phyloP scores from a whole-genome alignment of 2,113 vertebrate genomes.

The Oryzias melastigma region DNA sequence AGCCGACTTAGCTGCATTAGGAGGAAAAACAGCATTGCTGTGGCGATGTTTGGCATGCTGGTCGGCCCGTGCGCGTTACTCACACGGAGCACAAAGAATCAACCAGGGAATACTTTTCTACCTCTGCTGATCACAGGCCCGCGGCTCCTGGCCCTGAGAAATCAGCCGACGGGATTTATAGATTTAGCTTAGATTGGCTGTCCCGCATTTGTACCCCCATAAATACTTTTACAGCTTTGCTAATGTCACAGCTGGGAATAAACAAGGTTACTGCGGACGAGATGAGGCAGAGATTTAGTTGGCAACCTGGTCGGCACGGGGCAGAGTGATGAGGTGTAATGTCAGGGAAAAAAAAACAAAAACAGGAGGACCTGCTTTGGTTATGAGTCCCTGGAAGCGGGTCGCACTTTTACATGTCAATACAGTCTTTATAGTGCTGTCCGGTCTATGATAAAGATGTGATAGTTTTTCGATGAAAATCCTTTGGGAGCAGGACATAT shows the following conservation, averaged over 20 bases:
- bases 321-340: constrained; percentile 49
- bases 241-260: constrained; percentile 81
- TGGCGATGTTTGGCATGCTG: constrained; percentile 74
- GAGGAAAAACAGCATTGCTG: constrained; percentile 53
- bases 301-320: constrained; percentile 55
- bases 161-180: constrained; percentile 77
- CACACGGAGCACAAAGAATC: constrained; percentile 50
- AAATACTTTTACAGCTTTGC: constrained; percentile 80
- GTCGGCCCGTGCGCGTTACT: constrained; percentile 59
- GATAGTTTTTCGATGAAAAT: constrained; percentile 4
- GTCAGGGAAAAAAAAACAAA: constrained; percentile 28
- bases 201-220: constrained; percentile 74
- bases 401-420: constrained; percentile 39
- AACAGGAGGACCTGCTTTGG: constrained; percentile 1
- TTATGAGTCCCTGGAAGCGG: constrained; percentile 42
- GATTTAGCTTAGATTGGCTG: constrained; percentile 79
- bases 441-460: constrained; percentile 12
- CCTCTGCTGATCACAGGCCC: constrained; percentile 70
- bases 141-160: constrained; percentile 75
- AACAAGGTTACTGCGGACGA: constrained; percentile 77
- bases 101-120: constrained; percentile 71
- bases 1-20: constrained; percentile 65
- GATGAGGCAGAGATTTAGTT: constrained; percentile 75
- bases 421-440: constrained; percentile 16
- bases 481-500: constrained; percentile 19